Conservation (phyloP, 2,888 invertebrate genomes). For the Polyploca ridens region DNA sequence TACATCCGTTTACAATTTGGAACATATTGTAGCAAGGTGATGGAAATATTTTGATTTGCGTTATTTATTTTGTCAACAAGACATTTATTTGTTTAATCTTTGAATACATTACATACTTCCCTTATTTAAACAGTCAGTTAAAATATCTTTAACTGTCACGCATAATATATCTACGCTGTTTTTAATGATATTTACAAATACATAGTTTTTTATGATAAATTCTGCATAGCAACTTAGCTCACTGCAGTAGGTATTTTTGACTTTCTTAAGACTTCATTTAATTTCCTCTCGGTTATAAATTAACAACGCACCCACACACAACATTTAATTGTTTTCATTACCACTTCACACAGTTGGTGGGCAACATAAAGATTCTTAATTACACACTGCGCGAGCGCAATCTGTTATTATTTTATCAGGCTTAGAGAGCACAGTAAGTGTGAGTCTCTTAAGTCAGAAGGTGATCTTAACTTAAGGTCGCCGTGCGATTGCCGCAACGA, state of each 20-base stretch:
- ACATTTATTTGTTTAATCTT: no score
- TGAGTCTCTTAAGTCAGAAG: constrained; percentile 35
- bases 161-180: no score
- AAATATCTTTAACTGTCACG: no score
- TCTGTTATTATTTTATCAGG: constrained; percentile 63
- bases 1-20: constrained; percentile 43
- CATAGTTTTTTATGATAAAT: no score
- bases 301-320: constrained; percentile 10
- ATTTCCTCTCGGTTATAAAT: neutral
- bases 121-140: no score
- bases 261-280: neutral
- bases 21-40: neutral
- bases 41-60: neutral
- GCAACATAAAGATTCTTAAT: constrained; percentile 61
- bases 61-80: neutral
- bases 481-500: constrained; percentile 29
- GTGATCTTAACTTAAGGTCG: constrained; percentile 29
- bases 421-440: constrained; percentile 38
- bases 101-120: no score
- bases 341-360: constrained; percentile 65
- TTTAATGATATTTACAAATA: no score
- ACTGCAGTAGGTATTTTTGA: neutral
- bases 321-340: constrained; percentile 67
- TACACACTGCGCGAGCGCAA: constrained; percentile 45
- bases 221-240: no score